These are phyloP conservation scores for Poecilus cupreus DNA, from an alignment of 2,888 invertebrate genomes.

Conservation along the genomic window DNA sequence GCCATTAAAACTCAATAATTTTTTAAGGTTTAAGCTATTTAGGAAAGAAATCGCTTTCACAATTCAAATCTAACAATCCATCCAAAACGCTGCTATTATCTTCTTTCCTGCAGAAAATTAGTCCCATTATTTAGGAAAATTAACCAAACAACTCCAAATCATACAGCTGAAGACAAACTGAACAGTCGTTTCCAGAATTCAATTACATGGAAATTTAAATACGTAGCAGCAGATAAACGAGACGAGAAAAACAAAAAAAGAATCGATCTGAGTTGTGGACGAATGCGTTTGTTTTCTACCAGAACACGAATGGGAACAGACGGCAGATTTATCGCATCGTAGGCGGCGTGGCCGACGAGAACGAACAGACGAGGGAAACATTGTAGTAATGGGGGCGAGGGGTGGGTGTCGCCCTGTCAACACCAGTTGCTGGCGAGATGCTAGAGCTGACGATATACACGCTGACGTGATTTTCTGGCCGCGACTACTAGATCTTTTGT, in stretches of 20 bases:
- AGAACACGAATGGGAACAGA: constrained; percentile 38
- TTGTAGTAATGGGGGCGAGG: constrained; percentile 1
- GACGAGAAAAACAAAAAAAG: constrained; percentile 47
- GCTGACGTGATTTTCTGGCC: constrained; percentile 51
- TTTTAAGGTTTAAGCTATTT: not conserved
- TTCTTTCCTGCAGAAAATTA: not conserved
- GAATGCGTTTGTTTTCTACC: constrained; percentile 51
- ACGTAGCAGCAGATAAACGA: constrained; percentile 48
- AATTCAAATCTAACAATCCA: not conserved
- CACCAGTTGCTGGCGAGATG: constrained; percentile 56
- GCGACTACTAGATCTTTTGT: constrained; percentile 8
- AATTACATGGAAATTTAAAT: constrained; percentile 53
- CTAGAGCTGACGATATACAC: constrained; percentile 44
- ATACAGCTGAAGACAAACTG: constrained; percentile 22
- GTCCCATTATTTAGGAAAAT: constrained; percentile 32
- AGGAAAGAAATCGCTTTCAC: constrained; percentile 1
- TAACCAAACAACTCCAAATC: constrained; percentile 7
- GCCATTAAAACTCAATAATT: no score
- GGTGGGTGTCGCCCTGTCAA: constrained; percentile 39
- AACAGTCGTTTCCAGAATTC: constrained; percentile 47
- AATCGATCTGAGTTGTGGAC: constrained; percentile 39
- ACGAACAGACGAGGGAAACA: constrained; percentile 25
- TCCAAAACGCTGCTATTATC: not conserved
- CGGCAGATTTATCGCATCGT: constrained; percentile 42
- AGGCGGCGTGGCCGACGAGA: not conserved